Evolutionary conservation across 2,113 vertebrate genomes (phyloP).

Genomic region (Paraplagusia blochii): DNA sequence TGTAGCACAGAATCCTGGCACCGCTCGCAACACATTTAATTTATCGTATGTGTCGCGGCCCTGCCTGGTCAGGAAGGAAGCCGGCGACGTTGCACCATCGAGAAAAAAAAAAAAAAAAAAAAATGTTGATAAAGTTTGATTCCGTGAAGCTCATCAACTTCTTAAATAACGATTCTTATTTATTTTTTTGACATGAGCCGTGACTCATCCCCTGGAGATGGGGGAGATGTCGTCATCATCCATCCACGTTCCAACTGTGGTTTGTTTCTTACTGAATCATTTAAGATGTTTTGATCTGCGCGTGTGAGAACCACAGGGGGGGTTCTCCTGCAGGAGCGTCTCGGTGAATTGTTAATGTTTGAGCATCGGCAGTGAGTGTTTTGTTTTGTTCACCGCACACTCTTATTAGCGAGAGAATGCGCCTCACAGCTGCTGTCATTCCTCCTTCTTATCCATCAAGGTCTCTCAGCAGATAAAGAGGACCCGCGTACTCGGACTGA

Average conservation of each 20-base stretch:
- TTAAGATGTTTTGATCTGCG: slow-evolving; percentile 21
- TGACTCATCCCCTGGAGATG: neutral
- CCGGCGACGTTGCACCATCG: neutral
- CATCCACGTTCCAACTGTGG: slow-evolving; percentile 9
- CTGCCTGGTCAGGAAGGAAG: neutral
- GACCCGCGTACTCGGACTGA: too few relatives aligned
- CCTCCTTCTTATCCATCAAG: neutral
- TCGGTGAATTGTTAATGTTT: slow-evolving; percentile 35
- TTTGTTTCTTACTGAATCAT: slow-evolving; percentile 25
- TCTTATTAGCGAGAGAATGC: slow-evolving; percentile 26
- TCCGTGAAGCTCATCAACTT: too few relatives aligned
- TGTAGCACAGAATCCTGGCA: slow-evolving; percentile 2
- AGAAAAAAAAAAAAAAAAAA: too few relatives aligned
- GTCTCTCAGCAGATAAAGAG: neutral
- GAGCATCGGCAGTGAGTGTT: slow-evolving; percentile 6
- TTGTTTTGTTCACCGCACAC: slow-evolving; percentile 22
- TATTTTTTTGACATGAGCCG: neutral
- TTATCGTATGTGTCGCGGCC: slow-evolving; percentile 4
- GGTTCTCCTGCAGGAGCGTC: neutral
- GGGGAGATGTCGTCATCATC: neutral
- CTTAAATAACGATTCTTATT: too few relatives aligned
- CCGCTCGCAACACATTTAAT: slow-evolving; percentile 2
- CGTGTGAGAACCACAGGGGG: slow-evolving; percentile 15
- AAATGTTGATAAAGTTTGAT: too few relatives aligned
- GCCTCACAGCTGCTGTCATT: slow-evolving; percentile 25